Conservation (phyloP, 2,888 invertebrate species). For the Graphium colonna region DNA sequence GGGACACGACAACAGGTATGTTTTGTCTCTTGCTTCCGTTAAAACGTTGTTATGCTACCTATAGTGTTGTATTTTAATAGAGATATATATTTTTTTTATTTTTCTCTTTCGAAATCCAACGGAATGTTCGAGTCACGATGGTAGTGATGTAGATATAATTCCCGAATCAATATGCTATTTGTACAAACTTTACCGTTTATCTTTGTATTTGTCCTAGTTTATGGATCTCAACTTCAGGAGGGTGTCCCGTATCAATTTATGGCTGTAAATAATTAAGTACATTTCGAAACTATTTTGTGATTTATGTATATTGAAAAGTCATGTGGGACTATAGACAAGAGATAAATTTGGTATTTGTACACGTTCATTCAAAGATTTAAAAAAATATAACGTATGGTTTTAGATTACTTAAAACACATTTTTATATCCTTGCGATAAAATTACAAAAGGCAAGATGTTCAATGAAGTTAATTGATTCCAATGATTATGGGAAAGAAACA, state of each 20-base stretch:
- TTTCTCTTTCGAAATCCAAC: too few species aligned
- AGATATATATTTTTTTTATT: background rate
- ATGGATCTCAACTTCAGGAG: background rate
- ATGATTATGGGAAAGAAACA: constrained; percentile 13
- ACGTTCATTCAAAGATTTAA: too few species aligned
- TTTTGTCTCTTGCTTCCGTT: constrained; percentile 15
- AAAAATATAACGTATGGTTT: too few species aligned
- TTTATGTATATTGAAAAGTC: too few species aligned
- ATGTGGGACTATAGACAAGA: too few species aligned
- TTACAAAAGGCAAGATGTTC: too few species aligned
- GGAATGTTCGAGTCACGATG: too few species aligned
- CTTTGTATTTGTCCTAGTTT: background rate
- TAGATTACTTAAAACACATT: too few species aligned
- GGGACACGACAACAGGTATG: constrained; percentile 89
- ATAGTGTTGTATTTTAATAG: constrained; percentile 7
- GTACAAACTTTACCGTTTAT: background rate
- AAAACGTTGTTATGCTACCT: constrained; percentile 2
- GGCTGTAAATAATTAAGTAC: background rate
- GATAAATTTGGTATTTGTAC: too few species aligned
- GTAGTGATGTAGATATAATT: constrained; percentile 1
- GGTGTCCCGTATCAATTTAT: background rate
- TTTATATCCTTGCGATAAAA: too few species aligned
- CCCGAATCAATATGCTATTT: background rate
- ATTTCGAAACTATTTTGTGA: too few species aligned
- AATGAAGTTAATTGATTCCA: too few species aligned